phyloP scores from a whole-genome alignment of 2,888 invertebrate genomes.

The Eudemis profundana region DNA sequence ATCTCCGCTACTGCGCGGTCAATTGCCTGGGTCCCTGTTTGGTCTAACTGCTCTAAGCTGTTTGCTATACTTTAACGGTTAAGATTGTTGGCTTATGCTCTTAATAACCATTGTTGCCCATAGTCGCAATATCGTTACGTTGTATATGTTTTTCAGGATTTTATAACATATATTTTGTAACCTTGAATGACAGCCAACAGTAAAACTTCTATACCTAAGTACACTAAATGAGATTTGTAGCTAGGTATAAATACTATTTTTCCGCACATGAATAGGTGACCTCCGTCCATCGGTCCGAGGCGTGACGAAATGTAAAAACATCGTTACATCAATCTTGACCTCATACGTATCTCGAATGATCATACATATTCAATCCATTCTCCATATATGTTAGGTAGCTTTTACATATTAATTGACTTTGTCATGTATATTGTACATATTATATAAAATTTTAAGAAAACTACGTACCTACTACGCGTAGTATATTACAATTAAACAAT shows the following conservation, averaged over 20 bases:
- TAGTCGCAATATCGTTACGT: constrained; percentile 3
- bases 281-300: constrained; percentile 31
- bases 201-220: no score
- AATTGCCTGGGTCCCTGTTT: constrained; percentile 44
- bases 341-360: constrained; percentile 34
- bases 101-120: constrained; percentile 10
- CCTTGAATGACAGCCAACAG: constrained; percentile 19
- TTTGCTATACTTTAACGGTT: constrained; percentile 18
- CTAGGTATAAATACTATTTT: constrained; percentile 34
- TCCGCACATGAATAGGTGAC: constrained; percentile 43
- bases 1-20: constrained; percentile 39
- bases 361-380: constrained; percentile 20
- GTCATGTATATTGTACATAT: no score
- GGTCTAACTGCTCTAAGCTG: constrained; percentile 22
- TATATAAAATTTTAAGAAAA: no score
- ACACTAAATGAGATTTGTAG: not conserved
- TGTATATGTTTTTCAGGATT: not conserved
- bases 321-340: constrained; percentile 47
- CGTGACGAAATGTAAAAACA: constrained; percentile 50
- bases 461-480: no score
- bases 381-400: not conserved
- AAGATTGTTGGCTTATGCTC: constrained; percentile 8
- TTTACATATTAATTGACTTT: no score
- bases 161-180: not conserved
- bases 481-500: no score